Percentiles rank a stretch among this genome's conserved stretches.
These are phyloP conservation scores for Cynoglossus semilaevis DNA, from an alignment of 2,113 vertebrate species.

Conservation along the genomic window DNA sequence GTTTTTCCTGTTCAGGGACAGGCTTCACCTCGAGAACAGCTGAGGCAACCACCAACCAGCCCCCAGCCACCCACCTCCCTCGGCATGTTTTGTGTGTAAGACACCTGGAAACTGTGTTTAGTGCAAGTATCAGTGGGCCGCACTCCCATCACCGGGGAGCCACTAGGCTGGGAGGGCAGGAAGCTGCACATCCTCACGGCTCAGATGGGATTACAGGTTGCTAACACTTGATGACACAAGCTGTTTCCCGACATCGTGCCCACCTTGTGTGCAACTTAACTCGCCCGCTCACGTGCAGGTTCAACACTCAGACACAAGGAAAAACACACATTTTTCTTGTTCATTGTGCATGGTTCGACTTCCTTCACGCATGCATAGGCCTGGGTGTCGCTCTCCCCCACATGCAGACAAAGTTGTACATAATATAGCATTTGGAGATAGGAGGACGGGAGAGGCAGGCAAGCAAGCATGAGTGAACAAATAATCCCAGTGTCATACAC, in stretches of 20 bases:
- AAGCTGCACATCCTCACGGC: constrained; percentile 34
- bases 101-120: constrained; percentile 66
- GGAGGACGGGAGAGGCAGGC: constrained; percentile 38
- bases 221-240: constrained; percentile 68
- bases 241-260: constrained; percentile 60
- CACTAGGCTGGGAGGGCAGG: not conserved
- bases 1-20: constrained; percentile 33
- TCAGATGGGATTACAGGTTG: constrained; percentile 74
- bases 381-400: not conserved
- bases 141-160: constrained; percentile 46
- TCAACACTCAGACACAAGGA: constrained; percentile 13
- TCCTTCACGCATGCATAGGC: not conserved
- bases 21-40: constrained; percentile 48
- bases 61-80: constrained; percentile 19
- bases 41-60: constrained; percentile 26
- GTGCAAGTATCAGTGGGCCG: constrained; percentile 51
- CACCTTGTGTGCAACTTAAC: constrained; percentile 50
- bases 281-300: constrained; percentile 28
- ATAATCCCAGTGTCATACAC: not conserved
- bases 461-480: constrained; percentile 31
- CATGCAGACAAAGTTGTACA: not conserved
- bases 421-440: constrained; percentile 29
- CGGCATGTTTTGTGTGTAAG: constrained; percentile 50
- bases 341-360: not conserved
- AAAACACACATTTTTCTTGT: constrained; percentile 2